Conservation (phyloP, 2,113 vertebrate genomes). For the Maccullochella peelii region DNA sequence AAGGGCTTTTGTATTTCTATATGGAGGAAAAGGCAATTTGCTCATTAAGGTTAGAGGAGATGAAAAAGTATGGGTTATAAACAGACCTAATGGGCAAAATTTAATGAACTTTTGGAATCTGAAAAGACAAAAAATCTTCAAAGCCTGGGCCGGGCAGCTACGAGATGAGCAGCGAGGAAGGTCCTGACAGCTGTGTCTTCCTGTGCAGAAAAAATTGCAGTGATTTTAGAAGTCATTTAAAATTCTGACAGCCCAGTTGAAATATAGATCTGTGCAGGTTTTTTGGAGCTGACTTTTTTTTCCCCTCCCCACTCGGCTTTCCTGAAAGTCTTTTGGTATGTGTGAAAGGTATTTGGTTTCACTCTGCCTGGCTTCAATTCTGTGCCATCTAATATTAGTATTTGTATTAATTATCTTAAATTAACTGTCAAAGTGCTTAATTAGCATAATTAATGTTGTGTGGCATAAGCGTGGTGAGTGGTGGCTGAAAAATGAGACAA, state of each 20-base stretch:
- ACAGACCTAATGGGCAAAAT: constrained; percentile 64
- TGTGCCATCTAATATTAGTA: constrained; percentile 84
- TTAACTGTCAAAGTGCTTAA: constrained; percentile 84
- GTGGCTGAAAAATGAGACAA: constrained; percentile 81
- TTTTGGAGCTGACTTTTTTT: constrained; percentile 43
- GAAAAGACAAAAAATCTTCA: constrained; percentile 34
- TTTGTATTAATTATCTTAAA: constrained; percentile 86
- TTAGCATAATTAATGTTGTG: constrained; percentile 85
- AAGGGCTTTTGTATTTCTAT: constrained; percentile 64
- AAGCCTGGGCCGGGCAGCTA: not conserved
- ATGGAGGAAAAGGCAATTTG: constrained; percentile 64
- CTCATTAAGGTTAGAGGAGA: constrained; percentile 63
- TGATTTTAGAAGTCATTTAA: constrained; percentile 62
- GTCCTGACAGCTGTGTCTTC: constrained; percentile 36
- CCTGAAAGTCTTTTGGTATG: constrained; percentile 25
- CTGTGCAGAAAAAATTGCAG: constrained; percentile 42
- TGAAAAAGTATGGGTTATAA: constrained; percentile 72
- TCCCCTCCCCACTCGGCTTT: not conserved
- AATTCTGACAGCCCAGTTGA: constrained; percentile 60
- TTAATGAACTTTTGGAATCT: constrained; percentile 58
- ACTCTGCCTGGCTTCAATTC: constrained; percentile 58
- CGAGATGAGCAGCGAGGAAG: constrained; percentile 20
- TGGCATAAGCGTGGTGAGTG: constrained; percentile 71
- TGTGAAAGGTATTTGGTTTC: constrained; percentile 40
- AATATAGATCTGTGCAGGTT: constrained; percentile 67